phyloP scores from a whole-genome alignment of 1,140 invertebrate genomes.

The Drosophila leontia region DNA sequence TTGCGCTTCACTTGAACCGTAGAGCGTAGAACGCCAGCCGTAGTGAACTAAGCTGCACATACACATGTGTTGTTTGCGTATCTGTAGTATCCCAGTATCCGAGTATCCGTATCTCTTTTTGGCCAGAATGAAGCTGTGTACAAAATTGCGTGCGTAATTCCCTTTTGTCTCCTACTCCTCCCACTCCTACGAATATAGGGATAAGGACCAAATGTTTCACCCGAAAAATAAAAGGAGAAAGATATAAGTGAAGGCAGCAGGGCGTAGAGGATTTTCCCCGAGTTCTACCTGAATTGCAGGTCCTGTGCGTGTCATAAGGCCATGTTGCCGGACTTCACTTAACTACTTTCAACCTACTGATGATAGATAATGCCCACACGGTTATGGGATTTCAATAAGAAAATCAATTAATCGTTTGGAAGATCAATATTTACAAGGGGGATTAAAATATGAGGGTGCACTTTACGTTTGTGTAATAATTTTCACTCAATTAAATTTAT shows the following conservation, averaged over 20 bases:
- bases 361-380: neutral
- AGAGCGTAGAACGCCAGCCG: conserved; percentile 69
- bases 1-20: conserved; percentile 80
- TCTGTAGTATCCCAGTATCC: conserved; percentile 20
- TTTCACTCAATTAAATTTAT: neutral
- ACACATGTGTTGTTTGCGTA: conserved; percentile 34
- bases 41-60: conserved; percentile 67
- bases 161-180: conserved; percentile 26
- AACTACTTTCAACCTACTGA: conserved; percentile 13
- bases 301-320: conserved; percentile 34
- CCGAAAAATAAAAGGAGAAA: conserved; percentile 30
- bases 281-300: conserved; percentile 60
- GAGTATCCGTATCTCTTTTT: conserved; percentile 14
- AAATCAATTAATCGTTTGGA: neutral
- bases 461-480: too few relatives aligned
- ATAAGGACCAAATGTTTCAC: conserved; percentile 52
- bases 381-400: conserved; percentile 5
- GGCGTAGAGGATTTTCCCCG: conserved; percentile 11
- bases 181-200: neutral
- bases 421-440: neutral
- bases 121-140: conserved; percentile 76
- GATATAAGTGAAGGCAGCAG: conserved; percentile 5
- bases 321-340: conserved; percentile 52
- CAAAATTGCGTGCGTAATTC: conserved; percentile 79
- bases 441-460: neutral